Evolutionary conservation across 2,113 vertebrate genomes (phyloP).

Genomic region (Brienomyrus brachyistius): DNA sequence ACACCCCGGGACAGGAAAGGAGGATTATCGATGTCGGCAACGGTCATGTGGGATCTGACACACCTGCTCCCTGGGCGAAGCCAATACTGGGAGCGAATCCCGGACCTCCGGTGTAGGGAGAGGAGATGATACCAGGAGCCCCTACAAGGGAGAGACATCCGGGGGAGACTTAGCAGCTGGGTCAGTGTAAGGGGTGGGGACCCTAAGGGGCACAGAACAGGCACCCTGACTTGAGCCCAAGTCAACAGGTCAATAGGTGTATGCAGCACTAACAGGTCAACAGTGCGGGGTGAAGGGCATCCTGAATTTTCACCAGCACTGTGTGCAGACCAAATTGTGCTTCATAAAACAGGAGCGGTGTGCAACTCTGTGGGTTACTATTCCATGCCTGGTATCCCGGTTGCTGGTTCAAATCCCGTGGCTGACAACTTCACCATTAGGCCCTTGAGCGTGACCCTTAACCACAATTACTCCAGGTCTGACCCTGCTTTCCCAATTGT

Average conservation of each 20-base stretch:
- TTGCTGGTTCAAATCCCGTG: not conserved
- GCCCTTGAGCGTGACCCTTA: not conserved
- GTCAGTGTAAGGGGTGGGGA: not conserved
- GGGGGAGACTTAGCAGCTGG: not conserved
- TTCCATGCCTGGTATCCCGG: not conserved
- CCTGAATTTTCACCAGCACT: not conserved
- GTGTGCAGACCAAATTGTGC: not conserved
- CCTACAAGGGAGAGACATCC: constrained; percentile 43
- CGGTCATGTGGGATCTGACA: not conserved
- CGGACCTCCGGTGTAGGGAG: constrained; percentile 54
- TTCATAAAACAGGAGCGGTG: not conserved
- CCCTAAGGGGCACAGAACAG: not conserved
- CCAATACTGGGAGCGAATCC: constrained; percentile 57
- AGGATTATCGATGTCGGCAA: not conserved
- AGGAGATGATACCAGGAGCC: constrained; percentile 54
- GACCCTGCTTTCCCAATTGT: not conserved
- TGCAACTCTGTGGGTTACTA: not conserved
- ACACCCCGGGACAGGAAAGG: not conserved
- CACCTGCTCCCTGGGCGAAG: constrained; percentile 61
- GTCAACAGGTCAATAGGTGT: not conserved
- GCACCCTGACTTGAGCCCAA: not conserved
- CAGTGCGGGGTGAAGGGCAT: not conserved
- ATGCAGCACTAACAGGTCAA: not conserved
- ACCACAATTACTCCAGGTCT: not conserved
- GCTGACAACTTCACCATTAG: not conserved